Percentiles rank a stretch among this genome's conserved stretches.
phyloP scores from a whole-genome alignment of 2,797 vertebrate species.

The Paedocypris micromegethes region DNA sequence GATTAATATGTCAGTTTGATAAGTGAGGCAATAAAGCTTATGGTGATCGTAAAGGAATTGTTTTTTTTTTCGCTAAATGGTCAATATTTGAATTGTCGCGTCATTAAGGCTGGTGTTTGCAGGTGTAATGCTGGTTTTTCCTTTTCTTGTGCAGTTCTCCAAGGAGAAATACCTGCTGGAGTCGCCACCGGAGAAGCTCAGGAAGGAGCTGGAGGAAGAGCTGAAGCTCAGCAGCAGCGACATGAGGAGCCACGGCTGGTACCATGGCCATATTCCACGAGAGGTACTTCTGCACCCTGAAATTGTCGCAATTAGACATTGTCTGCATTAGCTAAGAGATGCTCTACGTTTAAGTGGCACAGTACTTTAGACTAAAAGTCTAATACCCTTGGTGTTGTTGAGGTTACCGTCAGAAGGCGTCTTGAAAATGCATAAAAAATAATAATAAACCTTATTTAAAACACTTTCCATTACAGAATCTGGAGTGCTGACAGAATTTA shows the following conservation, averaged over 20 bases:
- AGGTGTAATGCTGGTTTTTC: constrained; percentile 32
- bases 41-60: neutral
- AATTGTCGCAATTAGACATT: no score
- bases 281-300: constrained; percentile 69
- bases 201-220: constrained; percentile 94
- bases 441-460: no score
- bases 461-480: no score
- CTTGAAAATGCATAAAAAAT: no score
- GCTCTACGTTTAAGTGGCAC: no score
- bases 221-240: constrained; percentile 89
- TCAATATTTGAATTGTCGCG: neutral
- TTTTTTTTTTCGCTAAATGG: neutral
- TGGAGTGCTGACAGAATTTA: no score
- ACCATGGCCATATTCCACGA: constrained; percentile 92
- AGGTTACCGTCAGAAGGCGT: no score
- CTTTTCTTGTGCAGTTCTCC: constrained; percentile 77
- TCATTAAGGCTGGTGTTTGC: neutral
- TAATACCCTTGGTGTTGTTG: no score
- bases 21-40: constrained; percentile 27
- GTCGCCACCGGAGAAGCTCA: constrained; percentile 90
- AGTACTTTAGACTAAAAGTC: no score
- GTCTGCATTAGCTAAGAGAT: no score
- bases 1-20: constrained; percentile 26
- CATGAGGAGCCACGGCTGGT: constrained; percentile 96
- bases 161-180: constrained; percentile 98